Evolutionary conservation across 2,113 vertebrate genomes (phyloP).

Genomic region (Aptenodytes forsteri): DNA sequence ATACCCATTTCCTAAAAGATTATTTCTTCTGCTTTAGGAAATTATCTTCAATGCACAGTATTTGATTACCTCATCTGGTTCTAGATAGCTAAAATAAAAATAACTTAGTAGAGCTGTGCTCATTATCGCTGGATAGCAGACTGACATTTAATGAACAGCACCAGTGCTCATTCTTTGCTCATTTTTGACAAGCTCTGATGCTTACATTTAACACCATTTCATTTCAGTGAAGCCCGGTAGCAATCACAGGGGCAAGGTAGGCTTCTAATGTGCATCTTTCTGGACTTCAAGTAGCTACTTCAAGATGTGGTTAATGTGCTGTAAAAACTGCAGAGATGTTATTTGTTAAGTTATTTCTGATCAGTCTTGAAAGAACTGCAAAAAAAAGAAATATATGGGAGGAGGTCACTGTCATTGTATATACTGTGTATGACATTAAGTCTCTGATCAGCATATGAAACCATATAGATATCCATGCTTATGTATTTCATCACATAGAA

Average conservation of each 20-base stretch:
- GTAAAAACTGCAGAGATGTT: background rate
- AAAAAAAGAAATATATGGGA: background rate
- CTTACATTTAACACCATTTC: background rate
- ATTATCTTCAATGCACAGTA: background rate
- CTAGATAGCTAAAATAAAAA: background rate
- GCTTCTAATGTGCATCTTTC: background rate
- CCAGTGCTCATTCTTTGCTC: background rate
- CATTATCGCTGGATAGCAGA: background rate
- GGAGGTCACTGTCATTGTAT: background rate
- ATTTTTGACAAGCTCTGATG: background rate
- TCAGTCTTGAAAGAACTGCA: background rate
- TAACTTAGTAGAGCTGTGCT: background rate
- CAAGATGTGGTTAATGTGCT: background rate
- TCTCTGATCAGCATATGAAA: background rate
- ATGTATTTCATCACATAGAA: background rate
- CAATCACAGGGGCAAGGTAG: background rate
- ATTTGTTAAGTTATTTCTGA: background rate
- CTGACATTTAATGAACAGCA: background rate
- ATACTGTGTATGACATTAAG: background rate
- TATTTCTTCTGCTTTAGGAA: background rate
- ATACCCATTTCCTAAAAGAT: background rate
- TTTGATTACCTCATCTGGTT: background rate
- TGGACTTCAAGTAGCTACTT: background rate
- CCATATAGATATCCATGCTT: background rate
- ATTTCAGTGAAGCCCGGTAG: background rate